Evolutionary conservation across 2,888 invertebrate species (phyloP).

Genomic region (Ptilodon capucinus): DNA sequence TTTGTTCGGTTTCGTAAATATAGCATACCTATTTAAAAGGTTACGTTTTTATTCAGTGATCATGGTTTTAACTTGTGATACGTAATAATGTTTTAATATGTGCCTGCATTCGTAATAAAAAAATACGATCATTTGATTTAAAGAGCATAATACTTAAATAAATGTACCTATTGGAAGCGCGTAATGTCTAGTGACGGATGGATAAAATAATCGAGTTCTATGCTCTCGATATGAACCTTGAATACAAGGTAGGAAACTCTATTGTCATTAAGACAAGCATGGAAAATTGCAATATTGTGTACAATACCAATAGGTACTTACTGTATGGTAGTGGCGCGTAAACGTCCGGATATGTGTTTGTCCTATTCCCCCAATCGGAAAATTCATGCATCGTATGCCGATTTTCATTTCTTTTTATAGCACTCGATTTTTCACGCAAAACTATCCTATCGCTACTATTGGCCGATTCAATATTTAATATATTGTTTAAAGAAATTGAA

Average conservation of each 20-base stretch:
- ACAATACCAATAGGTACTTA: slow-evolving; percentile 82
- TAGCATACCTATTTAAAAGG: neutral
- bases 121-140: too few relatives aligned
- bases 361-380: slow-evolving; percentile 70
- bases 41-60: neutral
- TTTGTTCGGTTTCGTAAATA: slow-evolving; percentile 6
- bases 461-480: slow-evolving; percentile 24
- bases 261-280: neutral
- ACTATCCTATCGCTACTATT: slow-evolving; percentile 34
- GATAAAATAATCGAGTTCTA: too few relatives aligned
- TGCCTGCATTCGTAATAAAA: neutral
- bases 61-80: neutral
- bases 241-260: neutral
- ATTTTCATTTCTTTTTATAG: slow-evolving; percentile 46
- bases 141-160: too few relatives aligned
- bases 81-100: neutral
- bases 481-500: slow-evolving; percentile 37
- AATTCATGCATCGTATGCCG: slow-evolving; percentile 69
- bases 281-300: slow-evolving; percentile 19
- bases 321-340: slow-evolving; percentile 90
- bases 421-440: slow-evolving; percentile 41
- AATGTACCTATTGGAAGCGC: too few relatives aligned
- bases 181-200: too few relatives aligned
- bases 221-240: neutral
- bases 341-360: slow-evolving; percentile 86